Evolutionary conservation across 2,797 vertebrate genomes (phyloP).

Genomic region (Allobates femoralis): DNA sequence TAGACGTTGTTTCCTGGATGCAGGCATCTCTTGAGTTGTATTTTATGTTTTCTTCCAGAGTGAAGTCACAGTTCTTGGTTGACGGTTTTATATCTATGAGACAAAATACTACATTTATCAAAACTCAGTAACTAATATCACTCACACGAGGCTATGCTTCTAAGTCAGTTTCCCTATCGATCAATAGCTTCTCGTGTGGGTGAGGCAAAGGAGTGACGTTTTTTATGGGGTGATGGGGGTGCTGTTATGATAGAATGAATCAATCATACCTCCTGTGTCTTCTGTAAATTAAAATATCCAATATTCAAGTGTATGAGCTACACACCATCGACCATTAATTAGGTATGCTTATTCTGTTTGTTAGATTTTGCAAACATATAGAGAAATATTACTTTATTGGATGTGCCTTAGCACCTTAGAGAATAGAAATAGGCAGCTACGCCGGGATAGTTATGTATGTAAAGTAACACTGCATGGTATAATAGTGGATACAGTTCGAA

Average conservation of each 20-base stretch:
- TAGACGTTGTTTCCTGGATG: slow-evolving; percentile 6
- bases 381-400: too few species aligned
- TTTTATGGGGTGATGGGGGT: too few species aligned
- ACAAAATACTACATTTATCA: neutral
- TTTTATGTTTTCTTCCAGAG: neutral
- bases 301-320: neutral
- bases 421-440: neutral
- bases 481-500: too few species aligned
- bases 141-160: neutral
- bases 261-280: neutral
- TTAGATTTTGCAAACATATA: too few species aligned
- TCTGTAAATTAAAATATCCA: neutral
- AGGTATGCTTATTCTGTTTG: too few species aligned
- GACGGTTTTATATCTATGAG: neutral
- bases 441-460: neutral
- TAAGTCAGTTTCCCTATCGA: neutral
- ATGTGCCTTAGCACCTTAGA: neutral
- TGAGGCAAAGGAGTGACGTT: too few species aligned
- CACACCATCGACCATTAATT: too few species aligned
- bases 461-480: neutral
- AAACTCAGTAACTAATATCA: neutral
- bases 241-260: neutral
- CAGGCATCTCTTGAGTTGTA: neutral
- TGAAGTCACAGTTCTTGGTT: neutral
- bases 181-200: too few species aligned